These are phyloP conservation scores for Phenganax marumi DNA, from an alignment of 92 coral and sea anemone genomes.

Conservation along the genomic window DNA sequence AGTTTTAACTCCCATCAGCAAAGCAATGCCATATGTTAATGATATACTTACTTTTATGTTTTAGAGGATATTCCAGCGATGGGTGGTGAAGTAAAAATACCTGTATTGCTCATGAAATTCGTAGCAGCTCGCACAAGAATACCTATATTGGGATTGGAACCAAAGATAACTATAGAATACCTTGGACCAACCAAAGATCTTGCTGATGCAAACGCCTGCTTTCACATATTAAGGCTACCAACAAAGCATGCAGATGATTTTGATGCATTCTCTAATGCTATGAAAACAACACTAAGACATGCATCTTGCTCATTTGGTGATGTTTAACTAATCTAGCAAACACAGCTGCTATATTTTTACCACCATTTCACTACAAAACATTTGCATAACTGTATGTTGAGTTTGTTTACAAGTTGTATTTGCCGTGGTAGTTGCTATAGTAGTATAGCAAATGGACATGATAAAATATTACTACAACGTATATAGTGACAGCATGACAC, in stretches of 20 bases:
- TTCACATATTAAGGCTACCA: background rate
- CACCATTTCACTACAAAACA: no score
- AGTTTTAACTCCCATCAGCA: no score
- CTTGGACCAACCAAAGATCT: background rate
- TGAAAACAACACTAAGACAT: background rate
- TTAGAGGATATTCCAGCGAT: background rate
- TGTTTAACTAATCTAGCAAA: background rate
- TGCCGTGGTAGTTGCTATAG: no score
- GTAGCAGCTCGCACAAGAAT: background rate
- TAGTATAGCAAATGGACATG: no score
- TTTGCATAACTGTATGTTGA: no score
- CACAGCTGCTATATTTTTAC: no score
- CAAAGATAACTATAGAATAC: background rate
- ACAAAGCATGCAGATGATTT: background rate
- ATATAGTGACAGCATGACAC: no score
- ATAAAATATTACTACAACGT: no score
- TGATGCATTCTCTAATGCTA: background rate
- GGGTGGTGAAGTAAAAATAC: background rate
- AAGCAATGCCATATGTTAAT: background rate
- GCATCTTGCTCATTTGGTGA: conserved; percentile 7
- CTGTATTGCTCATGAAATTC: background rate
- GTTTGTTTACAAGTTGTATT: no score
- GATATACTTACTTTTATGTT: background rate
- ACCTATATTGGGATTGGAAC: background rate
- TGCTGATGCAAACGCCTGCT: background rate